Evolutionary conservation across 1,140 invertebrate genomes (phyloP).

Genomic region (Trachymyrmex cornetzi): DNA sequence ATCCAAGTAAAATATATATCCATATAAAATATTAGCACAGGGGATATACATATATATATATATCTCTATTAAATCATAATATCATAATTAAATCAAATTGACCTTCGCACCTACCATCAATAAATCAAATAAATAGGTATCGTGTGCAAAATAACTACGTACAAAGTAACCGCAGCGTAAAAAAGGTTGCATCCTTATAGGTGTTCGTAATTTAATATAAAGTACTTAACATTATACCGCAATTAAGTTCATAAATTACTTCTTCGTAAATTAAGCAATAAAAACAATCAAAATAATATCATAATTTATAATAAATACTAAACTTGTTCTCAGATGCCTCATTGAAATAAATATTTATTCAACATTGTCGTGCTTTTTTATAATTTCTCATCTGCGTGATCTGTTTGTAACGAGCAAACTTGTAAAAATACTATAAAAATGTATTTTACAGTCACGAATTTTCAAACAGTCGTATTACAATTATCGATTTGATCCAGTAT

Average conservation of each 20-base stretch:
- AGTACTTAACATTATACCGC: background rate
- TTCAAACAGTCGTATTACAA: constrained; percentile 79
- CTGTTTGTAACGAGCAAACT: constrained; percentile 78
- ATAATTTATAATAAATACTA: background rate
- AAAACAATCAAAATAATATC: too few species aligned
- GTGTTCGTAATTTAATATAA: background rate
- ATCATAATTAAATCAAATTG: constrained; percentile 1
- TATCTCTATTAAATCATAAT: constrained; percentile 6
- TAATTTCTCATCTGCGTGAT: background rate
- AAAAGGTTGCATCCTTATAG: background rate
- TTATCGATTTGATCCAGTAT: constrained; percentile 81
- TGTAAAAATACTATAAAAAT: constrained; percentile 70
- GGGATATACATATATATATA: too few species aligned
- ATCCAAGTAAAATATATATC: too few species aligned
- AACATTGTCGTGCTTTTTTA: background rate
- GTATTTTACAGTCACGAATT: constrained; percentile 80
- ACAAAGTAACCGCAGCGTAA: background rate
- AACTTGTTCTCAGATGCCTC: background rate
- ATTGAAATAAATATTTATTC: background rate
- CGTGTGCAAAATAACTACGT: background rate
- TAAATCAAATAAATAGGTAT: background rate
- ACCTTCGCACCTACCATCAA: background rate
- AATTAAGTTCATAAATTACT: background rate
- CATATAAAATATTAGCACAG: too few species aligned
- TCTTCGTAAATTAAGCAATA: too few species aligned